phyloP scores from a whole-genome alignment of 2,113 vertebrate species.

The Nycticryphes semicollaris region DNA sequence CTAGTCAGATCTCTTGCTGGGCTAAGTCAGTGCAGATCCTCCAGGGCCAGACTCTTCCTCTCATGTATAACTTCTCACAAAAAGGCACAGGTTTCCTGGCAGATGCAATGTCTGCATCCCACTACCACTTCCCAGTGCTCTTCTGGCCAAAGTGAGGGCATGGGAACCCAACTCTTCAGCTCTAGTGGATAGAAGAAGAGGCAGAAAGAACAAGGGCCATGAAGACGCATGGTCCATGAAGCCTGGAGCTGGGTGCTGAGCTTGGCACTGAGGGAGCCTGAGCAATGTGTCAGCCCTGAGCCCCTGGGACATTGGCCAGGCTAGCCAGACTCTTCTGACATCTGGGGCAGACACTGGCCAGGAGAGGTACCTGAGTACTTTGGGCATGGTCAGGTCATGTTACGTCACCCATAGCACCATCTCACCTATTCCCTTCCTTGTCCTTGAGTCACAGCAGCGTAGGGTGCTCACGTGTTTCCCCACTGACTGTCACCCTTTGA shows the following conservation, averaged over 20 bases:
- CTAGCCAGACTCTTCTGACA: not conserved
- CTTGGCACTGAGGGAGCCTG: not conserved
- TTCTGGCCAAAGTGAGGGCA: not conserved
- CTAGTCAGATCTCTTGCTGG: not conserved
- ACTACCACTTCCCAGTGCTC: not conserved
- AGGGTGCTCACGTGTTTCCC: fast-evolving
- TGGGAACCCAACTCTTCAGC: not conserved
- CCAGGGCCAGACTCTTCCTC: not conserved
- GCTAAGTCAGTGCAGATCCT: not conserved
- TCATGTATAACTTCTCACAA: not conserved
- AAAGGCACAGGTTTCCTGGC: fast-evolving
- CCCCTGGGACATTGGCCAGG: not conserved
- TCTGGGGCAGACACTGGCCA: not conserved
- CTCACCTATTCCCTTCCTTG: not conserved
- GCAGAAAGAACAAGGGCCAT: not conserved
- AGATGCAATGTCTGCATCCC: not conserved
- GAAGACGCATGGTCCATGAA: not conserved
- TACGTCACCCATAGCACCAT: not conserved
- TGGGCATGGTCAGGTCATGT: not conserved
- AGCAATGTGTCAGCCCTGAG: not conserved
- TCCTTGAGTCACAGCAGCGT: not conserved
- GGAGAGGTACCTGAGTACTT: not conserved
- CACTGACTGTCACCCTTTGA: not conserved
- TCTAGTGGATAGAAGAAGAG: not conserved
- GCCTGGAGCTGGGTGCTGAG: not conserved